Percentiles rank a stretch among this genome's conserved stretches.
Evolutionary conservation across 2,797 vertebrate genomes (phyloP).

Genomic region (Chaenodraco wilsoni): DNA sequence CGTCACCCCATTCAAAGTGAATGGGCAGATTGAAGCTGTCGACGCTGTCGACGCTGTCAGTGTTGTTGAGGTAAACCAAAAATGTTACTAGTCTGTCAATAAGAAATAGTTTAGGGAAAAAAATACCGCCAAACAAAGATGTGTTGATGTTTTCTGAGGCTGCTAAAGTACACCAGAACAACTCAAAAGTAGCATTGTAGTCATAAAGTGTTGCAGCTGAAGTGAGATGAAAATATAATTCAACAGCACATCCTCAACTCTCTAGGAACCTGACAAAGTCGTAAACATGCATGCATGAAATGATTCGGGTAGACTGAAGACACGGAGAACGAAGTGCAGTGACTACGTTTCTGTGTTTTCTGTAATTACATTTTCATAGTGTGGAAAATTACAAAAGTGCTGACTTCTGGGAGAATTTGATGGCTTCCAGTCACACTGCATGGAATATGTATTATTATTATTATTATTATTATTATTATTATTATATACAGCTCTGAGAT

Average conservation of each 20-base stretch:
- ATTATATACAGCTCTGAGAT: constrained; percentile 74
- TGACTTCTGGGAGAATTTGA: constrained; percentile 75
- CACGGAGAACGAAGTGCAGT: constrained; percentile 33
- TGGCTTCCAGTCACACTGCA: constrained; percentile 75
- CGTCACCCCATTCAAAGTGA: too few relatives aligned
- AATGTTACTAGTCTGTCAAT: constrained; percentile 18
- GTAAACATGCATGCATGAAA: constrained; percentile 28
- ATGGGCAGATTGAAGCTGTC: too few relatives aligned
- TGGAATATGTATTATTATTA: constrained; percentile 69
- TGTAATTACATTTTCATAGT: constrained; percentile 66
- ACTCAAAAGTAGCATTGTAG: constrained; percentile 2
- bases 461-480: constrained; percentile 76
- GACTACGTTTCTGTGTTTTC: constrained; percentile 56
- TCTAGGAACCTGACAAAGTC: constrained; percentile 42
- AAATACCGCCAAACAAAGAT: constrained; percentile 21
- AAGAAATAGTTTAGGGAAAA: constrained; percentile 1
- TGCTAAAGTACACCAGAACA: constrained; percentile 29
- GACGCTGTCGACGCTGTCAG: background rate
- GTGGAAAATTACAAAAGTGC: constrained; percentile 74
- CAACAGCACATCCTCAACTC: constrained; percentile 34
- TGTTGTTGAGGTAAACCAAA: constrained; percentile 18
- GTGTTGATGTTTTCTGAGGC: constrained; percentile 22
- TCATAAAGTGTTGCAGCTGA: constrained; percentile 26
- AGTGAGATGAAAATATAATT: constrained; percentile 37
- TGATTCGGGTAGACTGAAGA: constrained; percentile 23